phyloP scores from a whole-genome alignment of 2,888 invertebrate genomes.

The Noctua comes region DNA sequence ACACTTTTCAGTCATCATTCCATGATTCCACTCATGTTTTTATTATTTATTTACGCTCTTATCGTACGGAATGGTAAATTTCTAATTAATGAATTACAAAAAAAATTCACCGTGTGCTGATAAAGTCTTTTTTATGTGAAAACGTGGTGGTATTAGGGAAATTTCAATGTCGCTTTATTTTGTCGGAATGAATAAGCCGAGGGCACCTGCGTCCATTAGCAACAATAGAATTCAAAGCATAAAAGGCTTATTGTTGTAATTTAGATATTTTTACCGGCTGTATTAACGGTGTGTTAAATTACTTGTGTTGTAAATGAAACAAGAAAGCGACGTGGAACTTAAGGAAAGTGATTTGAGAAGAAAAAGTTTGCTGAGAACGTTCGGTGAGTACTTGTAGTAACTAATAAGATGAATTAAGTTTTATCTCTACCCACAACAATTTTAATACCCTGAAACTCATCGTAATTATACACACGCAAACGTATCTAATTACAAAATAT shows the following conservation, averaged over 20 bases:
- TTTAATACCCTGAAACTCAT: neutral
- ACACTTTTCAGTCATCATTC: constrained; percentile 83
- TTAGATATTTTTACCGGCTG: constrained; percentile 54
- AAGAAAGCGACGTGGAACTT: constrained; percentile 46
- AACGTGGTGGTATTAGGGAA: constrained; percentile 60
- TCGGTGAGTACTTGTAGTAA: constrained; percentile 67
- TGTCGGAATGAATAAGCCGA: constrained; percentile 55
- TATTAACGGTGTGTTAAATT: constrained; percentile 52
- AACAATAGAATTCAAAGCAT: constrained; percentile 73
- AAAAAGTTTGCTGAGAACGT: constrained; percentile 55
- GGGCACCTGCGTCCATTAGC: constrained; percentile 70
- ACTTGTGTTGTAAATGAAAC: constrained; percentile 48
- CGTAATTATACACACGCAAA: neutral
- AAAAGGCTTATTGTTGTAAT: constrained; percentile 68
- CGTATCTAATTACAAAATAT: neutral
- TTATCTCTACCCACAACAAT: neutral
- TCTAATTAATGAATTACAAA: constrained; percentile 68
- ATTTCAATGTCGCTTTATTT: constrained; percentile 63
- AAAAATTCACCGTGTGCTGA: constrained; percentile 42
- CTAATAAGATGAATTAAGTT: constrained; percentile 26
- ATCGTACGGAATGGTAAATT: constrained; percentile 68
- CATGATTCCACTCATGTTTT: constrained; percentile 76
- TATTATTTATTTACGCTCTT: constrained; percentile 85
- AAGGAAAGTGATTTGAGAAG: constrained; percentile 55
- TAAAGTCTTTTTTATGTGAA: constrained; percentile 55